Evolutionary conservation across 2,797 vertebrate species (phyloP), one percentile per base, ranked within the genome.

Genomic region (Diglossa cyanea): DNA sequence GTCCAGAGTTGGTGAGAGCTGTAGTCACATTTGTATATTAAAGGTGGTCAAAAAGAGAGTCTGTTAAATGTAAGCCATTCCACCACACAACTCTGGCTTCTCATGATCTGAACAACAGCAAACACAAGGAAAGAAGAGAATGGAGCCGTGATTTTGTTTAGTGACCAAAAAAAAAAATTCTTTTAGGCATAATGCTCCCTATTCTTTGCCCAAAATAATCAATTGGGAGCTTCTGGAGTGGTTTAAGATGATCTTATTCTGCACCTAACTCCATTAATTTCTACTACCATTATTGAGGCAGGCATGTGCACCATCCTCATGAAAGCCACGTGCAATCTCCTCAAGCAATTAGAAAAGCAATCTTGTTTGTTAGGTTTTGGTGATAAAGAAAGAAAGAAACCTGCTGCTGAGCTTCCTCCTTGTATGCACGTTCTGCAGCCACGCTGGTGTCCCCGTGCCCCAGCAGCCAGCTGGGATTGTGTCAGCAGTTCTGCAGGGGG

Each of bases 361-460:
- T 54, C 37, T 74, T 47, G 7, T 63, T 65, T 55, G 28, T 13
- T 30, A 67, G 18, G 31, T 37, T 82, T 81, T 66, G 7, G 17
- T 35, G 28, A n/a, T 6, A 24, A 55, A 48, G 31, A 57, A 40
- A 71, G 44, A 53, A 37, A 74, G 44, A 76, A 91, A 71, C 9
- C 13, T 63, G 54, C 13, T 73, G n/a, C 40, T 57, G 60, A 61
- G 37, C 12, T 33, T 82, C 48, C 48, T 51, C 20, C 28, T 54
- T 71, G 28, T n/a, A 9, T 1, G 26, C 33, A 26, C 0, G 0
- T 51, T 28, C 12, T 0, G 1, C 25, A 74, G 50, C 30, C 2
- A 0, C 24, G 7, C 33, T 51, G 0, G 0, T 2, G 3, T 37
- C 28, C 63, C 48, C 9, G 8, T 6, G 20, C 67, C 48, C n/a